Evolutionary conservation across 2,888 invertebrate genomes (phyloP), one percentile per base, ranked within the genome.

Genomic region (Clunio marinus): DNA sequence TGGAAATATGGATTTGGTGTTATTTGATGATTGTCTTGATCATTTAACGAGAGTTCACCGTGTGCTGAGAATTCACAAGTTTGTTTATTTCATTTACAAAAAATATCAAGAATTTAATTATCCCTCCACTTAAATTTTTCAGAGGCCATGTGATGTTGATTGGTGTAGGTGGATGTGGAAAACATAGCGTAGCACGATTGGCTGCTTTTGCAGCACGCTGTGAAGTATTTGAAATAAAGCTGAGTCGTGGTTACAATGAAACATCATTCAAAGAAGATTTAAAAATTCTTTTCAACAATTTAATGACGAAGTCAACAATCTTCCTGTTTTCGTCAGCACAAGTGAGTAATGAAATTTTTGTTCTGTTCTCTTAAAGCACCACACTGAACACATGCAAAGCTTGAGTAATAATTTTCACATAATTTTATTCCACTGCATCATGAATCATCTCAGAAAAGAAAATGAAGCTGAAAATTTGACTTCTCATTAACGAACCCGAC

Each of bases 1-100:
- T 62, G 82, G 82, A 70, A 87, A 88, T 74, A 82, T 95, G 80
- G 87, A 86, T 24, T 82, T 96, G 71, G 93, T 96, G 0, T 81
- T 96, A 24, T 96, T 96, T 76, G 91, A 96, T 75, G 94, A 95
- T 75, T 95, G 93, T 46, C 78, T 96, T 63, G 94, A 96, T 75
- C 95, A 96, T 77, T 76, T 96, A 74, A 95, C 93, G 0, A 83
- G 95, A 57, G 84, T 93, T 10, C 94, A 95, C 73, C 86, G 96
- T 22, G 88, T 88, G 0, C 80, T 96, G 70, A 83, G 95, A 71
- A 87, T 93, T 86, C 84, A 89, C 55, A 68, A 58, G 68, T 68
- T 58, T 41, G 22, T 5, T 32, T 22, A 37, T 5, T 24, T 62
- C n/a, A 22, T 59, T 20, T 10, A 32, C 7, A n/a, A n/a, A n/a